phyloP scores from a whole-genome alignment of 2,113 vertebrate species.

The Actenoides lindsayi region DNA sequence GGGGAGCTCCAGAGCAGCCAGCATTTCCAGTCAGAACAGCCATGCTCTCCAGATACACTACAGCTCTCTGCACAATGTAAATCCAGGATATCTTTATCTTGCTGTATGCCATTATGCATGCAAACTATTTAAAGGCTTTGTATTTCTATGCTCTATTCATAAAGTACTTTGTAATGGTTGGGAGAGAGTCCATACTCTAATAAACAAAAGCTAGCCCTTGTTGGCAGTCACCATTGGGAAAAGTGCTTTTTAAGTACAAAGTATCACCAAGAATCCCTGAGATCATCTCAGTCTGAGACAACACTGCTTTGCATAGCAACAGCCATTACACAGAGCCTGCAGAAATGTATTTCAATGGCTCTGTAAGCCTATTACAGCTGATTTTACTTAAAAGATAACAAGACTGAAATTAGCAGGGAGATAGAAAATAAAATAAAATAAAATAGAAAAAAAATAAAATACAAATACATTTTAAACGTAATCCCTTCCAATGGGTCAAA shows the following conservation, averaged over 20 bases:
- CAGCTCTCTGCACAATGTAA: neutral
- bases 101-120: neutral
- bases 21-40: neutral
- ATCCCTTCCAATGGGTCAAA: slow-evolving; percentile 3
- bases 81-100: neutral
- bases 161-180: neutral
- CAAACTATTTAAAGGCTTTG: neutral
- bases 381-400: slow-evolving; percentile 22
- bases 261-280: neutral
- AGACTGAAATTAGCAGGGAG: slow-evolving; percentile 23
- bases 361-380: neutral
- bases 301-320: neutral
- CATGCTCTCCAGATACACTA: neutral
- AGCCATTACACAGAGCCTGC: neutral
- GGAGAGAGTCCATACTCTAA: neutral
- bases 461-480: neutral
- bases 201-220: neutral
- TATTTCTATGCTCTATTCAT: neutral
- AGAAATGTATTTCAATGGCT: neutral
- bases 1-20: neutral
- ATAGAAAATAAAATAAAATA: neutral
- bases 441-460: neutral
- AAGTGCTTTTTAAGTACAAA: neutral
- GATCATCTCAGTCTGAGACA: neutral
- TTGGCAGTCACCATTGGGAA: neutral